These are phyloP conservation scores for Bradypus variegatus DNA, from an alignment of 2,797 vertebrate genomes.

Conservation along the genomic window DNA sequence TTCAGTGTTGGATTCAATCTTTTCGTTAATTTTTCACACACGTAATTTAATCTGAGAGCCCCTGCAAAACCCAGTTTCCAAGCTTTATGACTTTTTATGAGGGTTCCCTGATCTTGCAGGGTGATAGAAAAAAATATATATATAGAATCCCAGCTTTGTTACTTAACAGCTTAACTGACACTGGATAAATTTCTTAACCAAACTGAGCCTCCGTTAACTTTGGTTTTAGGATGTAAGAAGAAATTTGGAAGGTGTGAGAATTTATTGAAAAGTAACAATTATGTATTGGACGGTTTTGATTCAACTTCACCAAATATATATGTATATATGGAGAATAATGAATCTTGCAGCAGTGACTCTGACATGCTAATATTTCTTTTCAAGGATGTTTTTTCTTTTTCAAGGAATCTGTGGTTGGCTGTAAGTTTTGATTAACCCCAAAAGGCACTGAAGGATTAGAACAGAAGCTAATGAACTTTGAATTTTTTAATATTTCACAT, in stretches of 20 bases:
- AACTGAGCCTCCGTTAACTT: background rate
- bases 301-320: background rate
- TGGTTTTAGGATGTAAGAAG: background rate
- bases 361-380: background rate
- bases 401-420: background rate
- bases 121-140: background rate
- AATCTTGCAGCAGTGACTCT: background rate
- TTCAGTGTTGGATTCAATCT: background rate
- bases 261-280: conserved; percentile 3
- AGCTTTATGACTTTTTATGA: background rate
- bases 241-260: background rate
- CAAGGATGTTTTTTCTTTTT: background rate
- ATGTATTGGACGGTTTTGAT: background rate
- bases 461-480: background rate
- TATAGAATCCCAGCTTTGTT: background rate
- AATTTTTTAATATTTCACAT: background rate
- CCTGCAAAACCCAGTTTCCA: background rate
- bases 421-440: background rate
- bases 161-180: background rate
- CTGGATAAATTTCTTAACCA: background rate
- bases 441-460: background rate
- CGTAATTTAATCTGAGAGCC: background rate
- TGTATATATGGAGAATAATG: background rate
- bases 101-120: background rate
- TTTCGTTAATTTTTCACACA: background rate